Evolutionary conservation across 2,888 invertebrate species (phyloP).

Genomic region (Cerastoderma edule): DNA sequence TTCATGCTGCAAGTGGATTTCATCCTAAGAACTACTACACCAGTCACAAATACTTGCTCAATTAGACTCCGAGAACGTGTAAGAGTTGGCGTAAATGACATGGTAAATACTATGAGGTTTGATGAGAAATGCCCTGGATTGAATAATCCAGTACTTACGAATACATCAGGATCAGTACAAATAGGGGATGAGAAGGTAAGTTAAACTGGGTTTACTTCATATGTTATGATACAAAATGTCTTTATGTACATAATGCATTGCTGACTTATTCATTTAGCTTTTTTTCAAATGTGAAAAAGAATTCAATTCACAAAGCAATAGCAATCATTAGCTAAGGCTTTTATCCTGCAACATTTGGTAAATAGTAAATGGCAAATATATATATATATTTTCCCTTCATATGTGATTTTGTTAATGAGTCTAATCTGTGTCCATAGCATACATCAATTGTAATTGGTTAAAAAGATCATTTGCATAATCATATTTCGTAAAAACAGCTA

Average conservation of each 20-base stretch:
- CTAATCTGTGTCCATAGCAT: no score
- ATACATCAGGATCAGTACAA: constrained; percentile 39
- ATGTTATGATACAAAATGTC: background rate
- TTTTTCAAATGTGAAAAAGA: no score
- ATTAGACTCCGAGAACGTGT: constrained; percentile 25
- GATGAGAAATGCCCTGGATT: constrained; percentile 32
- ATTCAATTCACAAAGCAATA: no score
- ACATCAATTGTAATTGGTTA: no score
- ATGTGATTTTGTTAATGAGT: no score
- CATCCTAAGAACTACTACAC: background rate
- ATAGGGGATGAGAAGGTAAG: constrained; percentile 18
- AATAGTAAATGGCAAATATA: no score
- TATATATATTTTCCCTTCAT: no score
- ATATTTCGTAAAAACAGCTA: no score
- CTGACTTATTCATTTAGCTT: background rate
- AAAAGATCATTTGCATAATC: no score
- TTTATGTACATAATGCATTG: background rate
- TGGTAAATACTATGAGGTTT: constrained; percentile 30
- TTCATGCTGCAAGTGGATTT: constrained; percentile 32
- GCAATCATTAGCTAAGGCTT: no score
- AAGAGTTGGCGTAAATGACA: constrained; percentile 9
- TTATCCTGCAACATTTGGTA: no score
- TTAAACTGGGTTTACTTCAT: background rate
- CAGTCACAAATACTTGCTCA: constrained; percentile 30
- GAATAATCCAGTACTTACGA: constrained; percentile 26